A percentile compares a stretch with the other conserved stretches of the same genome.
phyloP scores from a whole-genome alignment of 2,888 invertebrate species.

The Geotrupes spiniger region DNA sequence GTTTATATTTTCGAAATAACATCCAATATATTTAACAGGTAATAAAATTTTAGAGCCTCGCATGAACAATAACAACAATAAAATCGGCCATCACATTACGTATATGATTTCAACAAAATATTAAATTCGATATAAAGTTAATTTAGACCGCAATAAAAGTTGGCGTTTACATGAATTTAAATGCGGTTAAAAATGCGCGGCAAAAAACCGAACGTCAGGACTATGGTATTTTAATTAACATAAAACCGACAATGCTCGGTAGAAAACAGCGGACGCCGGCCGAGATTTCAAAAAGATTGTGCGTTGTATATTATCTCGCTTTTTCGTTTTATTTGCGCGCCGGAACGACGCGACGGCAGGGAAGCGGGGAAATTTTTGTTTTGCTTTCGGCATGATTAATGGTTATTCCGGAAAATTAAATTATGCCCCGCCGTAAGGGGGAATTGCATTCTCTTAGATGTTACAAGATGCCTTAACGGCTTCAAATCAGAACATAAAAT shows the following conservation, averaged over 20 bases:
- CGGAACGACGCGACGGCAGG: no score
- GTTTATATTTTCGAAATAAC: slow-evolving; percentile 7
- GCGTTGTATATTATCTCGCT: slow-evolving; percentile 14
- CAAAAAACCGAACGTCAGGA: slow-evolving; percentile 22
- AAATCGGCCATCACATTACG: slow-evolving; percentile 18
- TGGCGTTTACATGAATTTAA: slow-evolving; percentile 29
- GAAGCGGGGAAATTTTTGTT: background rate
- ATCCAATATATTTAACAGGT: slow-evolving; percentile 13
- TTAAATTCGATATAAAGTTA: slow-evolving; percentile 28
- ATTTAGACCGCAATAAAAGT: slow-evolving; percentile 27
- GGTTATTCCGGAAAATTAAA: background rate
- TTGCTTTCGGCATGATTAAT: slow-evolving; percentile 1
- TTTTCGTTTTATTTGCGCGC: background rate
- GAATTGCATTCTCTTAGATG: slow-evolving; percentile 6
- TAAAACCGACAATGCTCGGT: slow-evolving; percentile 15
- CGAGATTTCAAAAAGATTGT: slow-evolving; percentile 19
- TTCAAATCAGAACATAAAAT: slow-evolving; percentile 45
- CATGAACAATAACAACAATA: slow-evolving; percentile 12
- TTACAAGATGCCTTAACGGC: slow-evolving; percentile 19
- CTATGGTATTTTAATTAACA: slow-evolving; percentile 35
- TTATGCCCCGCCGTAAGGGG: slow-evolving; percentile 3
- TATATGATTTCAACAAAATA: slow-evolving; percentile 27
- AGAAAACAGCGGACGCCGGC: slow-evolving; percentile 16
- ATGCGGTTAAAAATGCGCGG: slow-evolving; percentile 18
- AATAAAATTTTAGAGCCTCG: slow-evolving; percentile 13